Conservation (phyloP, 2,888 invertebrate genomes). For the Pinctada fucata region DNA sequence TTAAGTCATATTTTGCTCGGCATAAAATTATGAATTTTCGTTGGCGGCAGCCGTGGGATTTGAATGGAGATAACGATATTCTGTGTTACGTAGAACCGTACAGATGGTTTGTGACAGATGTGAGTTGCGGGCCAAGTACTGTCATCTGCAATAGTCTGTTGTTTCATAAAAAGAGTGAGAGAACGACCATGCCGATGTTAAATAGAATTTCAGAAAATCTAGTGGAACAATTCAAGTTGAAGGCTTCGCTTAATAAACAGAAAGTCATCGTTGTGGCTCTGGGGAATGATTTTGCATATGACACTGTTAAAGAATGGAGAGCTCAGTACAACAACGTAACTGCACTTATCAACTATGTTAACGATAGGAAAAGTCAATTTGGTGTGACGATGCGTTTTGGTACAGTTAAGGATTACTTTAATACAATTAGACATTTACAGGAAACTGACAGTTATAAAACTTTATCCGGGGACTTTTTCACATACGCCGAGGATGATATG, state of each 20-base stretch:
- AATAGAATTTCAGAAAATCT: slow-evolving; percentile 77
- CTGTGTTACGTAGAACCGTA: slow-evolving; percentile 99
- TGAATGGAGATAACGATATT: slow-evolving; percentile 87
- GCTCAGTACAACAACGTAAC: slow-evolving; percentile 65
- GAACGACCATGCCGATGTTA: slow-evolving; percentile 1
- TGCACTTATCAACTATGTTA: slow-evolving; percentile 68
- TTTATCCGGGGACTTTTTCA: slow-evolving; percentile 69
- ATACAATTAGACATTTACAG: slow-evolving; percentile 27
- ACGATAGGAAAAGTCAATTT: slow-evolving; percentile 52
- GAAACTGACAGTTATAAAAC: slow-evolving; percentile 41
- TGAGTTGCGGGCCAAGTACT: slow-evolving; percentile 98
- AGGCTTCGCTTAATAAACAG: slow-evolving; percentile 59
- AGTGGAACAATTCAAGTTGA: slow-evolving; percentile 79
- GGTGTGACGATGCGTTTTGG: slow-evolving; percentile 66
- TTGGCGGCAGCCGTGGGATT: slow-evolving; percentile 93
- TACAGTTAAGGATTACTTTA: slow-evolving; percentile 69
- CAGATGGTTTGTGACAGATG: slow-evolving; percentile 97
- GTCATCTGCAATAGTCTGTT: slow-evolving; percentile 97
- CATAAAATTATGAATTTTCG: slow-evolving; percentile 90
- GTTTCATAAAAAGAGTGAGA: slow-evolving; percentile 79
- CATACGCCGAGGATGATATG: slow-evolving; percentile 67
- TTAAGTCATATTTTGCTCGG: slow-evolving; percentile 89
- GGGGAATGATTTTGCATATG: slow-evolving; percentile 72
- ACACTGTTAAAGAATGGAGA: slow-evolving; percentile 62
- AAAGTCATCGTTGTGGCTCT: slow-evolving; percentile 66